Evolutionary conservation across 2,888 invertebrate genomes (phyloP).

Genomic region (Salticus scenicus): DNA sequence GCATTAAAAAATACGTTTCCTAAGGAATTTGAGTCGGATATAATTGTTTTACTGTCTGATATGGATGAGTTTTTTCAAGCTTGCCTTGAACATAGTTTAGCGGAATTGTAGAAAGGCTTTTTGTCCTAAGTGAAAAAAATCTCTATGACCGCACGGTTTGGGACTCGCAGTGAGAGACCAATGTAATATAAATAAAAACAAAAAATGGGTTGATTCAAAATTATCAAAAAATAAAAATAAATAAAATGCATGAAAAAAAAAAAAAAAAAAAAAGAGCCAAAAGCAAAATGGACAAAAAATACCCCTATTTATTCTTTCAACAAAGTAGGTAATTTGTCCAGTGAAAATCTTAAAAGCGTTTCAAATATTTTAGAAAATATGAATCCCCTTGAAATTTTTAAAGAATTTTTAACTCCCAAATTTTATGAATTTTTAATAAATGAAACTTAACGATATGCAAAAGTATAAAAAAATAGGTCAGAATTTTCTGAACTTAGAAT

Average conservation of each 20-base stretch:
- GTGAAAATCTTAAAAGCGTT: background rate
- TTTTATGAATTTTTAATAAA: background rate
- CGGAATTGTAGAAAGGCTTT: background rate
- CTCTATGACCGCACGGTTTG: no score
- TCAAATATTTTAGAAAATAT: background rate
- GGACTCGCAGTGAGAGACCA: no score
- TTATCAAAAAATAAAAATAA: no score
- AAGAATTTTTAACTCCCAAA: background rate
- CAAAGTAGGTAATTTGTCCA: background rate
- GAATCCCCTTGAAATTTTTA: conserved; percentile 2
- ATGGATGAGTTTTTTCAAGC: no score
- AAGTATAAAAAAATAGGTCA: conserved; percentile 6
- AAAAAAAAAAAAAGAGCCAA: background rate
- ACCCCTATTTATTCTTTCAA: background rate
- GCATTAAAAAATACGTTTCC: conserved; percentile 14
- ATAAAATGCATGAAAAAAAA: no score
- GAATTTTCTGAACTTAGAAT: background rate
- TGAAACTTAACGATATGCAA: conserved; percentile 22
- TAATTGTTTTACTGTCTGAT: background rate
- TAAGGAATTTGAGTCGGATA: background rate
- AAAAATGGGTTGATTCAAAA: background rate
- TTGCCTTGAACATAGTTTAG: background rate
- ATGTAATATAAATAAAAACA: background rate
- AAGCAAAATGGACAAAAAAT: background rate
- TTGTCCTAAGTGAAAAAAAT: no score